Evolutionary conservation across 2,888 invertebrate genomes (phyloP), one percentile per base, ranked within the genome.

Genomic region (Chaitophorus viminalis): DNA sequence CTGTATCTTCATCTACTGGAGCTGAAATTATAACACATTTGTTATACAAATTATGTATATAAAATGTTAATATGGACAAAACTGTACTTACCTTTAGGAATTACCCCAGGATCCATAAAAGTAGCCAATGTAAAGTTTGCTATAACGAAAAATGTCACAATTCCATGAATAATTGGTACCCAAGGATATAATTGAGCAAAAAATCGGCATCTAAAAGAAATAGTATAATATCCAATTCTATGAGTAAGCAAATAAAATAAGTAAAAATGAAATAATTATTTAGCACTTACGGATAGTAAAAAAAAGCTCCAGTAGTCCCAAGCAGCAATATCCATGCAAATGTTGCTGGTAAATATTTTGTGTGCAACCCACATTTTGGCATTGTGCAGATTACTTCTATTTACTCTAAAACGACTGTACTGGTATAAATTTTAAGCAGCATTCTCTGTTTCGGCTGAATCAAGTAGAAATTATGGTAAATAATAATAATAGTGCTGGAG

Each of bases 71-170:
- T 60, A 8, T 5, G 3, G 46, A 46, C 46, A 46, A 46, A 65
- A 76, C 0, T 21, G 60, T 14, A 39, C 31, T 33, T 92, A 98
- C 98, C 98, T 95, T 97, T 97, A 91, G 98, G 98, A 93, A 99
- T 98, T 90, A 98, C 96, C 91, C 99, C 99, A 91, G 99, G 99
- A 93, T 99, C 99, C 98, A 99, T 99, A 93, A 99, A 98, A 91
- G 99, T 99, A 90, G 99, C 99, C 93, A 99, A 94, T 90, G 98
- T 97, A 93, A 99, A 98, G 94, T 99, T 99, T 92, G 98, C 96
- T 93, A 99, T 93, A 91, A 99, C 99, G 93, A 99, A 98, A 93
- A 99, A 95, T 90, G 98, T 97, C 91, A 99, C 95, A 90, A 99
- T 94, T 90, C 96, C 97, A 93, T 99, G 98, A 92, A 95, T 95